Base-by-base conservation (phyloP, 2,113 vertebrate genomes). In the Psettodes erumei region DNA sequence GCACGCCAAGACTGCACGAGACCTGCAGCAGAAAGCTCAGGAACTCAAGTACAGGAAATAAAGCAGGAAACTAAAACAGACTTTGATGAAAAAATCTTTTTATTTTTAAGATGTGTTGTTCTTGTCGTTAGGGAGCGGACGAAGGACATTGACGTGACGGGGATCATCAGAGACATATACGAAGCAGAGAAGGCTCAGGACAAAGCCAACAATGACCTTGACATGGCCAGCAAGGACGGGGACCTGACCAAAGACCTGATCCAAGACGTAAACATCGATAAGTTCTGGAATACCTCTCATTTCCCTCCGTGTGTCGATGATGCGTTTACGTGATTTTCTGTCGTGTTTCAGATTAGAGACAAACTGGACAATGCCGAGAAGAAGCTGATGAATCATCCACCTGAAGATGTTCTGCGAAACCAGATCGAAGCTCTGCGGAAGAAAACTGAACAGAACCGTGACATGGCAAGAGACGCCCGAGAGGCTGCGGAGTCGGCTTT, bases 81-180 rank as follows among this genome's bases (percentile, higher is more conserved):
- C 28, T 21, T 19, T 43, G 18, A 9, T 60, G 13, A 9, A 37
- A 30, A 27, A 18, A 35, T 10, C 25, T 70, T 45, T 43, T 12
- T n/a, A n/a, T n/a, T n/a, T n/a, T n/a, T 2, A 21, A 50, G 10
- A 59, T n/a, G 33, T 9, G 4, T 35, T 38, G 8, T 50, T 65
- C 35, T 40, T 55, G 40, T 90, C 62, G 89, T 87, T 71, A 98
- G 97, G 80, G 90, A 94, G 64, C 77, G 73, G 87, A 88, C 88
- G n/a, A 91, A 90, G 72, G 73, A 58, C 66, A 89, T 95, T 7
- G 83, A 92, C 59, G 76, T 91, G 56, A 85, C 71, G 5, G 87
- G 93, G 64, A 89, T 93, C 16, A 66, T 55, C 69, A 87, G 67
- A 45, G 72, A 85, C 33, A 64, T 96, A 33, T 93, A 91, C 45